Base-by-base conservation (phyloP, 1,140 invertebrate species). In the Physella acuta region DNA sequence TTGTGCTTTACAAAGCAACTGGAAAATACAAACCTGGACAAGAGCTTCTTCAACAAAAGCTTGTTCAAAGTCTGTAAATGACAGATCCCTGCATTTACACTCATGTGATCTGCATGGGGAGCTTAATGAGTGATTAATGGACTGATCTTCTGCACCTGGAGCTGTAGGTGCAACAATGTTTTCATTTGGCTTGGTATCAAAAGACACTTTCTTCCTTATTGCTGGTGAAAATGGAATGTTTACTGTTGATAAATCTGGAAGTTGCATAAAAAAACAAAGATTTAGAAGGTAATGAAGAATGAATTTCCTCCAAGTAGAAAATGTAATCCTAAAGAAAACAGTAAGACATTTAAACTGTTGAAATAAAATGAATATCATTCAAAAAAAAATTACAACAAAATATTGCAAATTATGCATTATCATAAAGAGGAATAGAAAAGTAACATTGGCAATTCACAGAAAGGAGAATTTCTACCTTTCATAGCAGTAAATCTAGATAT, bases 51-150 rank as follows among this genome's bases (percentile, higher is more conserved):
- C 26, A 11, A 60, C 58, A 36, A 60, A 4, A 26, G 31, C 14
- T 24, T 60, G 3, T n/a, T 60, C 58, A 3, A 60, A 60, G 3
- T 37, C 58, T 36, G 58, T 5, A 34, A 60, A 60, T 30, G 58
- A 60, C 58, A 60, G 31, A 24, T 60, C 58, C 24, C 36, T 2
- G n/a, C 33, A 60, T 17, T 8, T 26, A 60, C 58, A 60, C 4
- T 36, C 33, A 31, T 34, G 8, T 60, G 36, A 60, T 39, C 3
- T n/a, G n/a, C 58, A 60, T 39, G 58, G 31, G 3, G 58, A 60
- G 31, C n/a, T 20, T 26, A 60, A 5, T 2, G 31, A 2, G 33
- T 60, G 58, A n/a, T n/a, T n/a, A n/a, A n/a, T n/a, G n/a, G n/a
- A n/a, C n/a, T n/a, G n/a, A n/a, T n/a, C n/a, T 14, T 49, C 44